These are phyloP conservation scores for Columbina picui DNA, from an alignment of 2,113 vertebrate genomes.

Conservation along the genomic window DNA sequence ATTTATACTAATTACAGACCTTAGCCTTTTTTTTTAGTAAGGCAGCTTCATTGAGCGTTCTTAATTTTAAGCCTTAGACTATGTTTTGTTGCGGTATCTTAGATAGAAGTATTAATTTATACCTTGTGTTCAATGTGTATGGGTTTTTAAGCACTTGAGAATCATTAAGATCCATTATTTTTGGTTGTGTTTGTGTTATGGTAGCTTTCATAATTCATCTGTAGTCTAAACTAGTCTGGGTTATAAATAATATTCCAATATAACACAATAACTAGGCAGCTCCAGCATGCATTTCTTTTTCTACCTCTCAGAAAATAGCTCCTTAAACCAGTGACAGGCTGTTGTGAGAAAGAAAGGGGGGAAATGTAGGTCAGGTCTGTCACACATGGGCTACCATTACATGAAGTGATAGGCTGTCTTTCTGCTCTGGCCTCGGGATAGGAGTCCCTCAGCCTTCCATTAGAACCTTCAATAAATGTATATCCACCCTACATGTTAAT, in stretches of 20 bases:
- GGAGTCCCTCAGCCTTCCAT: constrained; percentile 89
- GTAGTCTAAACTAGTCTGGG: constrained; percentile 3
- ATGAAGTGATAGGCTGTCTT: constrained; percentile 89
- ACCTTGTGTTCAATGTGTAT: background rate
- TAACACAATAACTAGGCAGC: constrained; percentile 63
- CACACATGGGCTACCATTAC: constrained; percentile 87
- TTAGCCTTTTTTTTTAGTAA: constrained; percentile 19
- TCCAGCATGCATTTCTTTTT: constrained; percentile 72
- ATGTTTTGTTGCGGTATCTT: background rate
- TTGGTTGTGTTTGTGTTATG: background rate
- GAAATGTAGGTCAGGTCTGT: constrained; percentile 96
- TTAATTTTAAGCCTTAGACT: background rate
- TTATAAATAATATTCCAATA: constrained; percentile 62
- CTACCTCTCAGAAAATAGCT: constrained; percentile 78
- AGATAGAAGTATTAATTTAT: background rate
- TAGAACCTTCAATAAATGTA: constrained; percentile 87
- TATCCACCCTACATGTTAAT: constrained; percentile 81
- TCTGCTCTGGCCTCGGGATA: constrained; percentile 87
- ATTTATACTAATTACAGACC: constrained; percentile 25
- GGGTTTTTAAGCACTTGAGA: constrained; percentile 7
- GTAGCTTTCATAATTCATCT: constrained; percentile 39
- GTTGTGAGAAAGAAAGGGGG: constrained; percentile 81
- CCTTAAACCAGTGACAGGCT: constrained; percentile 79
- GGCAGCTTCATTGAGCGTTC: constrained; percentile 27
- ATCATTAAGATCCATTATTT: background rate